phyloP scores from a whole-genome alignment of 2,888 invertebrate species.

The Dryobota labecula region DNA sequence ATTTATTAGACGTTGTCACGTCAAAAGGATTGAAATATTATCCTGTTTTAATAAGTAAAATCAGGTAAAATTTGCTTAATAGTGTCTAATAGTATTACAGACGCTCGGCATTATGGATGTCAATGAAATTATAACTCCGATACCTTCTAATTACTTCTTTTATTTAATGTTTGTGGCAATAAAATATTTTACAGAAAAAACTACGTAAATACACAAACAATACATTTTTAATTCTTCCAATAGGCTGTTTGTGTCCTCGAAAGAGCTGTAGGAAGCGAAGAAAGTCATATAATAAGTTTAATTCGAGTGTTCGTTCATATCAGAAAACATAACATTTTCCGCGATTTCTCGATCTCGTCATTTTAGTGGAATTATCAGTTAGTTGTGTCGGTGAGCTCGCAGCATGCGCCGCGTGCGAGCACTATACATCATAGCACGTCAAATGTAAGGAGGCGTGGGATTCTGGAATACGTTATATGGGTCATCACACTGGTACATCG shows the following conservation, averaged over 20 bases:
- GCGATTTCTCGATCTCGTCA: background rate
- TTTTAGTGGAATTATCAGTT: background rate
- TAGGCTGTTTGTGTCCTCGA: background rate
- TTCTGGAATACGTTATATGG: background rate
- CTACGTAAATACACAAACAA: background rate
- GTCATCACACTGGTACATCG: background rate
- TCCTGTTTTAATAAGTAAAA: background rate
- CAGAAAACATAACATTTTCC: background rate
- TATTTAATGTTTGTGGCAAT: too few species aligned
- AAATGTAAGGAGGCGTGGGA: background rate
- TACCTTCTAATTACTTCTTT: too few species aligned
- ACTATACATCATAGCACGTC: slow-evolving; percentile 14
- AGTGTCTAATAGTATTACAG: background rate
- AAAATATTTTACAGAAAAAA: background rate
- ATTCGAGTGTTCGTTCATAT: background rate
- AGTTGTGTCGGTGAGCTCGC: background rate
- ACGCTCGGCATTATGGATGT: background rate
- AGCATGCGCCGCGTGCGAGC: too few species aligned
- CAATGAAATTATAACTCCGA: background rate
- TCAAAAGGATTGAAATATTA: background rate
- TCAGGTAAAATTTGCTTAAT: background rate
- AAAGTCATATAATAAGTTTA: background rate
- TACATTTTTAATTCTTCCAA: too few species aligned
- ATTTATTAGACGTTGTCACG: too few species aligned
- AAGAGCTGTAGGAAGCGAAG: background rate